Conservation (phyloP, 2,797 vertebrate genomes). For the Smutsia temminckii region DNA sequence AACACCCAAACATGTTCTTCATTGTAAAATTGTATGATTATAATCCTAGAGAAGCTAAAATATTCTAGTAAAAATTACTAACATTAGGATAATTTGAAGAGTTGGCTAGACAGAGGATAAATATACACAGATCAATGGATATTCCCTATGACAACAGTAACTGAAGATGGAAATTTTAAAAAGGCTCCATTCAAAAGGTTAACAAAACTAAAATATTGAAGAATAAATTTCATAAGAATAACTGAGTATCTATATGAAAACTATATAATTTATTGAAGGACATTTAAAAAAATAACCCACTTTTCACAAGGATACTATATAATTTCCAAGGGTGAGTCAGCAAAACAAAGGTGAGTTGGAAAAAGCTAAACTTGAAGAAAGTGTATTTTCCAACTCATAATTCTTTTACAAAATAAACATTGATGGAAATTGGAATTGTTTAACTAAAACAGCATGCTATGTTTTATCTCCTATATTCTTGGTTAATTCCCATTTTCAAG, state of each 20-base stretch:
- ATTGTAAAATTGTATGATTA: background rate
- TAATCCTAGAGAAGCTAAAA: constrained; percentile 38
- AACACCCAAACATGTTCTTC: background rate
- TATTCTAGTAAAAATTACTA: background rate
- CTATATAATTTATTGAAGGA: background rate
- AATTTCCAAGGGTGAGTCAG: background rate
- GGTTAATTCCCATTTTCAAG: background rate
- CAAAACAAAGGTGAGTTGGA: background rate
- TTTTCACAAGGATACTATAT: background rate
- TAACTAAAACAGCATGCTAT: background rate
- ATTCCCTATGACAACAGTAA: background rate
- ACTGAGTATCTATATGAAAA: background rate
- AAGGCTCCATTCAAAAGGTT: background rate
- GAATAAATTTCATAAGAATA: background rate
- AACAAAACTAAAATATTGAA: background rate
- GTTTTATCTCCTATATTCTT: background rate
- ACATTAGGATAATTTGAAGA: background rate
- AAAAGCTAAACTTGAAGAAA: background rate
- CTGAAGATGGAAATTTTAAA: constrained; percentile 12
- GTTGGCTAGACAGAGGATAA: background rate
- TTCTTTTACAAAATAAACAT: constrained; percentile 38
- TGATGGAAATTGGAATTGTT: background rate
- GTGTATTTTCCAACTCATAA: background rate
- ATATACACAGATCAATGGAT: background rate
- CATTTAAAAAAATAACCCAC: background rate